Conservation (phyloP, 2,113 vertebrate genomes). For the Camelus bactrianus region DNA sequence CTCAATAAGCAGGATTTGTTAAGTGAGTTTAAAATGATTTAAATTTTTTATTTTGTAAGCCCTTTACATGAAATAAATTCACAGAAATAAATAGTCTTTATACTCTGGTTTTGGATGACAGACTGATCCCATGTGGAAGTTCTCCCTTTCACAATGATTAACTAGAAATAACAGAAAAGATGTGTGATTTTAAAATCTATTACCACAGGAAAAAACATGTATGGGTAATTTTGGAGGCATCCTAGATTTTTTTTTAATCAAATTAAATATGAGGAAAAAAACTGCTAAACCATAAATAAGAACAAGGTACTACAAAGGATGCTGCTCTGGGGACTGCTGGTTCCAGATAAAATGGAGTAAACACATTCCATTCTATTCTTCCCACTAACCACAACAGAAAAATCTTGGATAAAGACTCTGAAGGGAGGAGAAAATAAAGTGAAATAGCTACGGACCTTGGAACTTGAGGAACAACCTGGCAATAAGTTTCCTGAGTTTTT, state of each 20-base stretch:
- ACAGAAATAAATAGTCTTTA: not conserved
- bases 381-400: not conserved
- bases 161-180: conserved; percentile 21
- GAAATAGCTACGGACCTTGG: not conserved
- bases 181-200: not conserved
- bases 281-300: not conserved
- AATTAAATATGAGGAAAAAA: not conserved
- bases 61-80: conserved; percentile 3
- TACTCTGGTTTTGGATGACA: not conserved
- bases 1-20: conserved; percentile 6
- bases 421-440: not conserved
- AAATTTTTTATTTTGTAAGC: not conserved
- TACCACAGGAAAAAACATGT: not conserved
- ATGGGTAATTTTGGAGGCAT: not conserved
- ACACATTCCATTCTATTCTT: not conserved
- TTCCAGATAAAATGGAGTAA: not conserved
- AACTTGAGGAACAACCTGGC: not conserved
- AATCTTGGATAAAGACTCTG: not conserved
- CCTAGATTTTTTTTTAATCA: not conserved
- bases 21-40: conserved; percentile 26
- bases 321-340: not conserved
- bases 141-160: not conserved
- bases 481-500: not conserved
- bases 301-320: not conserved
- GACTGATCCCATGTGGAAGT: not conserved